phyloP scores from a whole-genome alignment of 64 coral and sea anemone species.

The Astreopora myriophthalma region DNA sequence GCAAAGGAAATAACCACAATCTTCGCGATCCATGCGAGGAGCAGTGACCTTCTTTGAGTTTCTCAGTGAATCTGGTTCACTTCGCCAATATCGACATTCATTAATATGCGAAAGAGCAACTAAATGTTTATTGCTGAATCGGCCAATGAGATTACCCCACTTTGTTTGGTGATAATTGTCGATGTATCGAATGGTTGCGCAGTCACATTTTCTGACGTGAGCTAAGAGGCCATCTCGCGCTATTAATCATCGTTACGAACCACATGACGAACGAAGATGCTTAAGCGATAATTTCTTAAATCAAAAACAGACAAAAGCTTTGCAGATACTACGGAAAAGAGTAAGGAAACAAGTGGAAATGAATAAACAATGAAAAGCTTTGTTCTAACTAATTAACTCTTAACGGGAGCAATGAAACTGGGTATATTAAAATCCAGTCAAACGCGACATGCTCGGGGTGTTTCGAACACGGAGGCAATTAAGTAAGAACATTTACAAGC shows the following conservation, averaged over 20 bases:
- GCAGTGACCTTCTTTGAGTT: not conserved
- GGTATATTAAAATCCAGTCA: not conserved
- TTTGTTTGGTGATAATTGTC: slow-evolving; percentile 45
- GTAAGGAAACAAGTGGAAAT: not conserved
- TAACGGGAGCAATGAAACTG: not conserved
- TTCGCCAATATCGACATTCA: slow-evolving; percentile 23
- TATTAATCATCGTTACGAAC: slow-evolving; percentile 9
- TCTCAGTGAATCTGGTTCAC: slow-evolving; percentile 4
- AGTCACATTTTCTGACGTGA: not conserved
- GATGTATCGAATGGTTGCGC: slow-evolving; percentile 3
- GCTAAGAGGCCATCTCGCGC: not conserved
- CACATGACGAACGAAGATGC: slow-evolving; percentile 15
- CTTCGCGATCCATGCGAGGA: not conserved
- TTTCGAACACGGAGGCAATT: not conserved
- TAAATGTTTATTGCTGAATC: slow-evolving; percentile 27
- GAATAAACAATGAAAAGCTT: not conserved
- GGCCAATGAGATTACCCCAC: not conserved
- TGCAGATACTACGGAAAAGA: not conserved
- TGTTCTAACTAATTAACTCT: not conserved
- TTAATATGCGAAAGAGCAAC: not conserved
- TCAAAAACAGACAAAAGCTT: not conserved
- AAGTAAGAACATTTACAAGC: not conserved
- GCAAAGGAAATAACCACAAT: not conserved
- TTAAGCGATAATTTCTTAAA: not conserved
- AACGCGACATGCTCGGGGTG: not conserved